Conservation (phyloP, 2,113 vertebrate species). For the Anser brachyrhynchus region DNA sequence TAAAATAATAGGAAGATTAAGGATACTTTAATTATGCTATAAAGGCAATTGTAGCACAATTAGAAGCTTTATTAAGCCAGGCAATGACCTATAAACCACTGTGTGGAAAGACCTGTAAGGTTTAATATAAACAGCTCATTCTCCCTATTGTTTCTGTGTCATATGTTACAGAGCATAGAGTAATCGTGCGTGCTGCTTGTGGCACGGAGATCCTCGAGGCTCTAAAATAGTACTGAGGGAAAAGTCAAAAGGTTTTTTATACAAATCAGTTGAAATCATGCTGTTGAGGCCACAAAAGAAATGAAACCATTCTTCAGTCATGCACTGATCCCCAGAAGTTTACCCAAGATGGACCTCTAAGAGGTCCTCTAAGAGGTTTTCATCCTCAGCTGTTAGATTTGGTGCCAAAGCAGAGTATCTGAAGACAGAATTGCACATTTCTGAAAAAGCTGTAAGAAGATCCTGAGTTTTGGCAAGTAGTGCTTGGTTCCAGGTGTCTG, state of each 20-base stretch:
- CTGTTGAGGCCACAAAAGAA: background rate
- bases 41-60: background rate
- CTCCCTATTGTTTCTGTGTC: background rate
- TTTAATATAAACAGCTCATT: background rate
- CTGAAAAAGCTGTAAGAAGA: background rate
- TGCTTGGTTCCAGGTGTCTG: accelerated
- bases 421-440: background rate
- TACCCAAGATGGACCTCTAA: accelerated
- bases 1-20: background rate
- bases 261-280: background rate
- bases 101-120: background rate
- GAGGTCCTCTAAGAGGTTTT: background rate
- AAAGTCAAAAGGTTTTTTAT: background rate
- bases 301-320: accelerated
- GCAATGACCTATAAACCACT: background rate
- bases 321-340: background rate
- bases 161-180: background rate
- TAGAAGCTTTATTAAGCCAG: background rate
- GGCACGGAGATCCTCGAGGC: background rate
- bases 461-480: background rate
- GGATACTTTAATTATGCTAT: background rate
- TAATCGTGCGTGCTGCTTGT: background rate
- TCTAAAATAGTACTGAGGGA: background rate
- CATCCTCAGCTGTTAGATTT: background rate
- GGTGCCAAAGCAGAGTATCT: background rate